Percentiles rank a stretch among this genome's conserved stretches.
phyloP scores from a whole-genome alignment of 2,888 invertebrate genomes.

The Stenolophus ochropezus region DNA sequence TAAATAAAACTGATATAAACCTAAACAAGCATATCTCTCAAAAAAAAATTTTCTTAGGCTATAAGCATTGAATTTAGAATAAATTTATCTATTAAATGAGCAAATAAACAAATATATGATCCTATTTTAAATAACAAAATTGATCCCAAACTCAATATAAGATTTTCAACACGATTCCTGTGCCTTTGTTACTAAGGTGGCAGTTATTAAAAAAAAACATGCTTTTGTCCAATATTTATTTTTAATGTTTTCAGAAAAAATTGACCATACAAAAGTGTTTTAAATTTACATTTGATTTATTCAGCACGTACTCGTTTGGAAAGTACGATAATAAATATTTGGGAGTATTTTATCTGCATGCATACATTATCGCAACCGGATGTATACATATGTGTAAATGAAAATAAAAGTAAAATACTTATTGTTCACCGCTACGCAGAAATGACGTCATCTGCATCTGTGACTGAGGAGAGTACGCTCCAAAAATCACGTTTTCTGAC shows the following conservation, averaged over 20 bases:
- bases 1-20: too few species aligned
- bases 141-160: too few species aligned
- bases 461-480: not conserved
- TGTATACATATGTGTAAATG: not conserved
- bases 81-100: too few species aligned
- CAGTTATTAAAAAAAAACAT: too few species aligned
- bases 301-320: not conserved
- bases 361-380: not conserved
- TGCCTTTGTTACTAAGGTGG: too few species aligned
- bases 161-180: too few species aligned
- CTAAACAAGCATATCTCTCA: too few species aligned
- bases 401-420: not conserved
- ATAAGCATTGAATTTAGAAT: too few species aligned
- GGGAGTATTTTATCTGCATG: not conserved
- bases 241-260: not conserved
- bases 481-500: not conserved
- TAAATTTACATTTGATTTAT: not conserved
- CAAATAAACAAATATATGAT: too few species aligned
- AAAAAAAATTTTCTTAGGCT: too few species aligned
- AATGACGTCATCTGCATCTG: not conserved
- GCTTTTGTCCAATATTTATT: not conserved
- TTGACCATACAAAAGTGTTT: not conserved
- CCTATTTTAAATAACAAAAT: too few species aligned
- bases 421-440: not conserved
- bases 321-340: not conserved